A percentile compares a stretch with the other conserved stretches of the same genome.
Conservation (phyloP, 2,888 invertebrate genomes). For the Cephus runcator region DNA sequence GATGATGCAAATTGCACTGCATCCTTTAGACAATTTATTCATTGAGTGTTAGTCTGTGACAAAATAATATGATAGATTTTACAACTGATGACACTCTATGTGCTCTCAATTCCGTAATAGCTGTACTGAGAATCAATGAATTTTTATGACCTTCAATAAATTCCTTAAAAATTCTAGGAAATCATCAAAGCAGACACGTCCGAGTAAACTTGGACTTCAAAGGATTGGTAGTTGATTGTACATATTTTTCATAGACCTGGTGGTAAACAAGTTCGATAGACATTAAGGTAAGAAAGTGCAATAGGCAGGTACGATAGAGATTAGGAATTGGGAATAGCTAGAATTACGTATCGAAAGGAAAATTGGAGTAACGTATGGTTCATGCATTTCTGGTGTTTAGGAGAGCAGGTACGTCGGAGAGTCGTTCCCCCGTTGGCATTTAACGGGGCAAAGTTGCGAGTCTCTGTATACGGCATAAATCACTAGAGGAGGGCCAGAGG, state of each 20-base stretch:
- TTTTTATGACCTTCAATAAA: background rate
- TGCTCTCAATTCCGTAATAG: background rate
- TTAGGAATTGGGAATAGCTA: background rate
- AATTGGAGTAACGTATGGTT: background rate
- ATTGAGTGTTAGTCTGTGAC: background rate
- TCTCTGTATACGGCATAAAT: slow-evolving; percentile 26
- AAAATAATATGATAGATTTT: background rate
- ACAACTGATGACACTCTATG: background rate
- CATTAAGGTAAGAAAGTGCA: background rate
- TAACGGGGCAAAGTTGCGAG: slow-evolving; percentile 32
- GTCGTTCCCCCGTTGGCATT: slow-evolving; percentile 26
- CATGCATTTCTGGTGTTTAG: background rate
- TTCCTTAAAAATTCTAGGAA: background rate
- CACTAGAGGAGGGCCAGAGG: slow-evolving; percentile 37
- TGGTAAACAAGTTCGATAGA: background rate
- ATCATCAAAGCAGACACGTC: background rate
- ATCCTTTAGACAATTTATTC: background rate
- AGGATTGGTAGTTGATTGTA: background rate
- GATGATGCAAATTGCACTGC: background rate
- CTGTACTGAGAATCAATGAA: background rate
- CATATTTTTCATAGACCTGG: background rate
- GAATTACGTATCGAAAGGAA: background rate
- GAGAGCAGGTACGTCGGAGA: background rate
- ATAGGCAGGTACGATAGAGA: too few species aligned
- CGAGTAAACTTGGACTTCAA: background rate